Evolutionary conservation across 2,888 invertebrate genomes (phyloP).

Genomic region (Cerastis leucographa): DNA sequence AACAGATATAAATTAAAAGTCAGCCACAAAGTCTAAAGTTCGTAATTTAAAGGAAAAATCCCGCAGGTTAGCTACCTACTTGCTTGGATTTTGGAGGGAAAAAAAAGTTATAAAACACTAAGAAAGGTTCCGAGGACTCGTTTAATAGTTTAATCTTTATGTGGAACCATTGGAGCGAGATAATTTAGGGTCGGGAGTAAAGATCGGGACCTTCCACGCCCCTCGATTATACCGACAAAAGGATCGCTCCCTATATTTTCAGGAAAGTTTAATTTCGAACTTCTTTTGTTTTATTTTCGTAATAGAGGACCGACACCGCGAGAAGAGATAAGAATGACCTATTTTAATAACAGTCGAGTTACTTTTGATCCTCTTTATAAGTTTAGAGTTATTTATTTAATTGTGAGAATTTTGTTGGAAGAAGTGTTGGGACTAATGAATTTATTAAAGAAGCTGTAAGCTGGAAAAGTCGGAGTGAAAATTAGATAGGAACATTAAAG

Average conservation of each 20-base stretch:
- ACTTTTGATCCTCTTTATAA: constrained; percentile 26
- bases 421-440: constrained; percentile 1
- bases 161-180: constrained; percentile 74
- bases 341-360: constrained; percentile 53
- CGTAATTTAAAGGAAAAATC: constrained; percentile 44
- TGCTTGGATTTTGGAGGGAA: constrained; percentile 31
- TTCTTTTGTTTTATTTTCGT: constrained; percentile 73
- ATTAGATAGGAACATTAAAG: neutral
- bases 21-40: constrained; percentile 36
- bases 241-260: constrained; percentile 68
- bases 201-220: constrained; percentile 71
- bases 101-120: constrained; percentile 64
- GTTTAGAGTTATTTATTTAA: constrained; percentile 34
- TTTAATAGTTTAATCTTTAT: constrained; percentile 81
- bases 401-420: constrained; percentile 7
- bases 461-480: neutral
- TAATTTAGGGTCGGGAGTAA: constrained; percentile 75
- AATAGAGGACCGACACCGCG: constrained; percentile 45
- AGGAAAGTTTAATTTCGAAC: constrained; percentile 75
- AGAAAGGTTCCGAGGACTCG: constrained; percentile 52
- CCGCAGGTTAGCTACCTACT: neutral
- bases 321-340: constrained; percentile 52
- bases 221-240: constrained; percentile 74
- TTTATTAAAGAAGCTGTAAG: constrained; percentile 14
- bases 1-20: constrained; percentile 25